Conservation (phyloP, 2,888 invertebrate genomes). For the Dendrolimus houi region DNA sequence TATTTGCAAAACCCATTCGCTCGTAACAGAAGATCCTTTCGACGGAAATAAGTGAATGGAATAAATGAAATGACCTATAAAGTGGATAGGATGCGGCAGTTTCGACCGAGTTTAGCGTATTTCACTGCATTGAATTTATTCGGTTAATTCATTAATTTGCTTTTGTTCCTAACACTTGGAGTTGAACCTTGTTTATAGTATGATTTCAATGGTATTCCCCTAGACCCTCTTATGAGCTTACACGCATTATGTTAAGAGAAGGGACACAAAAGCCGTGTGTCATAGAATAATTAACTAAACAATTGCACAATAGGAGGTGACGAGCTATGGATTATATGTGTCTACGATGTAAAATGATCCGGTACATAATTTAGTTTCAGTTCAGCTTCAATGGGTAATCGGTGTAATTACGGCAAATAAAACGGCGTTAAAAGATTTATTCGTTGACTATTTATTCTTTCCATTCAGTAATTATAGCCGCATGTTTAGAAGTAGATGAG, state of each 20-base stretch:
- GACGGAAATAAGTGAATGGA: slow-evolving; percentile 64
- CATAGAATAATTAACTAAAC: slow-evolving; percentile 29
- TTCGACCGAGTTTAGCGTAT: slow-evolving; percentile 40
- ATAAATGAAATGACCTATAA: slow-evolving; percentile 68
- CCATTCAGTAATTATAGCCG: not conserved
- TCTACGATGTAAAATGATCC: slow-evolving; percentile 22
- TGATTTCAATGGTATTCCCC: not conserved
- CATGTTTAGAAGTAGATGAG: not conserved
- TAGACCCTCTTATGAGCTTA: not conserved
- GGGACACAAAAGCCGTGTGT: slow-evolving; percentile 13
- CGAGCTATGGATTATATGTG: slow-evolving; percentile 25
- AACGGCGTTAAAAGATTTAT: not conserved
- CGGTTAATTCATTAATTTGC: slow-evolving; percentile 7
- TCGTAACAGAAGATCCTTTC: slow-evolving; percentile 64
- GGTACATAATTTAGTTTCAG: slow-evolving; percentile 6
- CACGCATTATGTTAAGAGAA: not conserved
- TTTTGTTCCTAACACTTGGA: not conserved
- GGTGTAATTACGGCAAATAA: not conserved
- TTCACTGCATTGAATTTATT: slow-evolving; percentile 16
- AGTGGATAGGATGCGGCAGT: slow-evolving; percentile 59
- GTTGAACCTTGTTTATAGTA: not conserved
- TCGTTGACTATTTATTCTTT: not conserved
- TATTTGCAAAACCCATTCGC: slow-evolving; percentile 64
- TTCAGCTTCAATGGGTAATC: not conserved
- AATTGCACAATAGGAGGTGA: slow-evolving; percentile 21